Conservation (phyloP, 2,797 vertebrate species). For the Pagetopsis macropterus region DNA sequence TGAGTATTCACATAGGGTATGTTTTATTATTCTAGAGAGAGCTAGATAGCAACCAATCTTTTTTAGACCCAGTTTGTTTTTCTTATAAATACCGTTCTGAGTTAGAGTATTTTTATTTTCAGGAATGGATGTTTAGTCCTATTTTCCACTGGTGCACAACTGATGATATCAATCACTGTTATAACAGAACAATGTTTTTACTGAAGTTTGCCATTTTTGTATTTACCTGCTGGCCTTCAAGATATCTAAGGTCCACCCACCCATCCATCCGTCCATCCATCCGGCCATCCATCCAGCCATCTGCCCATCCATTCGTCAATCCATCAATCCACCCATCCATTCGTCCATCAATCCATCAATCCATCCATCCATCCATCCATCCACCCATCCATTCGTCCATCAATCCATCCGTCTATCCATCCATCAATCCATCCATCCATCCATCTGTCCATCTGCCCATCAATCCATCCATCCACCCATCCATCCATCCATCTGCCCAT, state of each 20-base stretch:
- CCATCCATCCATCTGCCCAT: too few relatives aligned
- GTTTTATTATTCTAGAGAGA: background rate
- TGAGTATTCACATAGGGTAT: background rate
- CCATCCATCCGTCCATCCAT: background rate
- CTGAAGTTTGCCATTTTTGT: background rate
- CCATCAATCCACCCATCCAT: too few relatives aligned
- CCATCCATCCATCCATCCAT: too few relatives aligned
- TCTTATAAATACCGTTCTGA: background rate
- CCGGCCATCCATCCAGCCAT: background rate
- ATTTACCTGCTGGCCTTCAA: too few relatives aligned
- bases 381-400: rapidly evolving
- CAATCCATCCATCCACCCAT: too few relatives aligned
- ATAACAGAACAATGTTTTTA: background rate
- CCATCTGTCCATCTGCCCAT: too few relatives aligned
- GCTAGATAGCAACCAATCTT: background rate
- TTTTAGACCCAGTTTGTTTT: background rate
- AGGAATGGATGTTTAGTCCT: background rate
- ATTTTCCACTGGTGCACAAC: background rate
- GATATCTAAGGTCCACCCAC: background rate
- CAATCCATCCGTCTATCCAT: too few relatives aligned
- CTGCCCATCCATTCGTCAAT: too few relatives aligned
- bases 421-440: rapidly evolving
- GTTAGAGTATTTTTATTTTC: background rate
- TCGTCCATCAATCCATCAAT: rapidly evolving
- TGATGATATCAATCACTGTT: background rate